Evolutionary conservation across 2,113 vertebrate species (phyloP).

Genomic region (Naja naja): DNA sequence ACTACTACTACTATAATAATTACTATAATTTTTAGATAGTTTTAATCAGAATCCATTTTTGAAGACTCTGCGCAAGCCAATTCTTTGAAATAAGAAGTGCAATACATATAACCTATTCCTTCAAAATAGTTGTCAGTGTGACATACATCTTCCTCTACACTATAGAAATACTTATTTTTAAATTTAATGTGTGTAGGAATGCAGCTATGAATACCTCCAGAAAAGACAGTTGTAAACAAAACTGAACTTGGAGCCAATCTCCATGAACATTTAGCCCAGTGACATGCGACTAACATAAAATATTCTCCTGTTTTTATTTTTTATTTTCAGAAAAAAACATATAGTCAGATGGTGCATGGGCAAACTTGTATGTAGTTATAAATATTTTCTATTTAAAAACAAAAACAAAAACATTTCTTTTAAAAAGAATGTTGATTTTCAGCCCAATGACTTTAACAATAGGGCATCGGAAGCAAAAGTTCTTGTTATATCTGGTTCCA

Average conservation of each 20-base stretch:
- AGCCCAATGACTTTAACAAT: neutral
- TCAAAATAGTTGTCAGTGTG: neutral
- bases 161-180: neutral
- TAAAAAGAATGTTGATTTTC: neutral
- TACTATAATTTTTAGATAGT: constrained; percentile 50
- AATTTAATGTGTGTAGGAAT: neutral
- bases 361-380: neutral
- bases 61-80: constrained; percentile 42
- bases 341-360: neutral
- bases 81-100: constrained; percentile 59
- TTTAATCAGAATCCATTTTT: constrained; percentile 54
- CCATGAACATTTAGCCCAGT: neutral
- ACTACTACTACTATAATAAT: constrained; percentile 37
- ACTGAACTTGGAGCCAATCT: neutral
- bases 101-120: constrained; percentile 11
- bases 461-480: neutral
- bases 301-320: neutral
- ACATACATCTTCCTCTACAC: neutral
- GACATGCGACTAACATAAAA: neutral
- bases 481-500: neutral
- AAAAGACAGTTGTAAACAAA: too few species aligned
- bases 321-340: neutral
- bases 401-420: neutral
- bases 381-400: neutral
- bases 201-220: neutral